These are phyloP conservation scores for Phaonia tiefii DNA, from an alignment of 2,888 invertebrate genomes.

Conservation along the genomic window DNA sequence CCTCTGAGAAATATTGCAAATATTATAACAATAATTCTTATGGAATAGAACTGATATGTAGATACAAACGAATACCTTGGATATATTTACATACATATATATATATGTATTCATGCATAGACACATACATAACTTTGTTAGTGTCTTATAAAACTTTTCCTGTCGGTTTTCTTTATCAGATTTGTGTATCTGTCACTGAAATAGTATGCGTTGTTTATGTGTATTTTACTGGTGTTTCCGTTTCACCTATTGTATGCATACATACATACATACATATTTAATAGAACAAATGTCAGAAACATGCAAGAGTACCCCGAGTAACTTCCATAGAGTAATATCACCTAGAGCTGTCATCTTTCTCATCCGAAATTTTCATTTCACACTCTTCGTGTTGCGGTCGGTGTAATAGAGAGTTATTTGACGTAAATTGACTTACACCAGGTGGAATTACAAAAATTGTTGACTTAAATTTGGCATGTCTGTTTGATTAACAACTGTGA, in stretches of 20 bases:
- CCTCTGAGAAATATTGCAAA: no score
- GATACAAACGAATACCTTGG: not conserved
- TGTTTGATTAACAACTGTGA: no score
- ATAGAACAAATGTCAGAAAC: slow-evolving; percentile 43
- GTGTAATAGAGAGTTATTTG: no score
- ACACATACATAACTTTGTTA: not conserved
- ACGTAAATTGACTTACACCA: no score
- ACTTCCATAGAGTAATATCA: no score
- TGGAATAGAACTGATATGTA: not conserved
- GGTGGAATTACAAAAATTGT: no score
- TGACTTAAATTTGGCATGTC: no score
- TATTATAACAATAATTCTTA: no score
- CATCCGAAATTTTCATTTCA: no score
- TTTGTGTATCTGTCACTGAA: not conserved
- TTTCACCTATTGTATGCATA: not conserved
- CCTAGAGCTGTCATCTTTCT: no score
- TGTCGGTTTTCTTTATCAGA: slow-evolving; percentile 24
- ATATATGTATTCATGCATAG: not conserved
- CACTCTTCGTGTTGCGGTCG: no score
- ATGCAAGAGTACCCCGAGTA: slow-evolving; percentile 10
- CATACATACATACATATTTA: not conserved
- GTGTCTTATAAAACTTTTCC: not conserved
- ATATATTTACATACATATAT: not conserved
- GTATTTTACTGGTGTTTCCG: not conserved
- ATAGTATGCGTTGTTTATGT: not conserved